These are phyloP conservation scores for Rhynchonycteris naso DNA, from an alignment of 2,797 vertebrate species.

Conservation along the genomic window DNA sequence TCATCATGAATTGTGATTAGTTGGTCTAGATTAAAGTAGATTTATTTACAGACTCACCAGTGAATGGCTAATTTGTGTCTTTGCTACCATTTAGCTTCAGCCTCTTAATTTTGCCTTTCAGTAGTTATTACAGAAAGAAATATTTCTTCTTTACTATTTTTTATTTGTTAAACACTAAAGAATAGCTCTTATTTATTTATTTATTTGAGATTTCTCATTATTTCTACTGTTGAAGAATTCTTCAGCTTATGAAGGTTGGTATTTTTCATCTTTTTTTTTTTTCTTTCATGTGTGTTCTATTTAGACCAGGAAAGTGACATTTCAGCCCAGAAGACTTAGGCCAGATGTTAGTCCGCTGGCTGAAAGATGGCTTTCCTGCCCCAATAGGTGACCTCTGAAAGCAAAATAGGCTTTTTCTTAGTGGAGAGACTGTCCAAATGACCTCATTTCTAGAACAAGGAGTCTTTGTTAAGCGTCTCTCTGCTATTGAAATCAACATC, in stretches of 20 bases:
- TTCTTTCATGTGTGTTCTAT: constrained; percentile 72
- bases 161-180: constrained; percentile 12
- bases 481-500: constrained; percentile 75
- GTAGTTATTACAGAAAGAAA: constrained; percentile 12
- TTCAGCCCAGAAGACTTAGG: constrained; percentile 70
- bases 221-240: constrained; percentile 1
- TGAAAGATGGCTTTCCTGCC: constrained; percentile 80
- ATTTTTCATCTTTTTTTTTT: constrained; percentile 46
- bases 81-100: not conserved
- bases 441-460: constrained; percentile 81
- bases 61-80: constrained; percentile 3
- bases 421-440: constrained; percentile 73
- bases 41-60: constrained; percentile 31
- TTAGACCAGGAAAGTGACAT: constrained; percentile 79
- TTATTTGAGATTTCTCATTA: not conserved
- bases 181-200: not conserved
- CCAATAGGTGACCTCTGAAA: constrained; percentile 78
- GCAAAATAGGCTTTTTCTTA: constrained; percentile 81
- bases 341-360: constrained; percentile 80
- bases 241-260: constrained; percentile 16
- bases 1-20: not conserved
- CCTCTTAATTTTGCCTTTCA: not conserved
- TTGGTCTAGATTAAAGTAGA: constrained; percentile 14
- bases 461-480: constrained; percentile 74
- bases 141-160: constrained; percentile 20